Percentiles rank a stretch among this genome's conserved stretches.
Evolutionary conservation across 2,113 vertebrate species (phyloP).

Genomic region (Lepisosteus oculatus): DNA sequence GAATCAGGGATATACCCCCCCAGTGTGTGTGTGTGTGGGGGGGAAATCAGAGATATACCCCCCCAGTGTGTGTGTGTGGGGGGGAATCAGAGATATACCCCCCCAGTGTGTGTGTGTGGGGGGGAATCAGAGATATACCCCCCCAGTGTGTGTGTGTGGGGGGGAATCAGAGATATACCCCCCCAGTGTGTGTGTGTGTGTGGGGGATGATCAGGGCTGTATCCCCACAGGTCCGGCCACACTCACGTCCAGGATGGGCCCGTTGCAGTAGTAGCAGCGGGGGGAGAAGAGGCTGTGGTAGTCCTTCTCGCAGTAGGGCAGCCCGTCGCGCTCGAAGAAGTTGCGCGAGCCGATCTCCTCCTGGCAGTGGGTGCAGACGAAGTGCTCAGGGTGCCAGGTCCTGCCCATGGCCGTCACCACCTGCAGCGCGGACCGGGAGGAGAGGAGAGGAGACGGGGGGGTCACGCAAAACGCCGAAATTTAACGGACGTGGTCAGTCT

Average conservation of each 20-base stretch:
- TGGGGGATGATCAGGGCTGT: too few relatives aligned
- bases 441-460: neutral
- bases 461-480: neutral
- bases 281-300: constrained; percentile 97
- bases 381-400: constrained; percentile 97
- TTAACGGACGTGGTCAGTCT: too few relatives aligned
- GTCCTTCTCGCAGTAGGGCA: constrained; percentile 96
- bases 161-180: neutral
- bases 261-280: constrained; percentile 95
- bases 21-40: too few relatives aligned
- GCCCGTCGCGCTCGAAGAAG: constrained; percentile 95
- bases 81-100: too few relatives aligned
- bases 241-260: constrained; percentile 95
- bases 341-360: constrained; percentile 97
- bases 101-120: neutral
- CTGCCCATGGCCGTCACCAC: constrained; percentile 97
- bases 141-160: neutral
- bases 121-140: too few relatives aligned
- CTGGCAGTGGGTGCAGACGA: constrained; percentile 97
- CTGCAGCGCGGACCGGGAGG: constrained; percentile 46
- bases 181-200: neutral
- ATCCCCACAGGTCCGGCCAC: neutral
- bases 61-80: neutral
- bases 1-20: neutral
- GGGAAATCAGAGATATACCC: too few relatives aligned